A percentile compares a stretch with the other conserved stretches of the same genome.
Evolutionary conservation across 2,888 invertebrate genomes (phyloP).

Genomic region (Aspidiotus rigidus): DNA sequence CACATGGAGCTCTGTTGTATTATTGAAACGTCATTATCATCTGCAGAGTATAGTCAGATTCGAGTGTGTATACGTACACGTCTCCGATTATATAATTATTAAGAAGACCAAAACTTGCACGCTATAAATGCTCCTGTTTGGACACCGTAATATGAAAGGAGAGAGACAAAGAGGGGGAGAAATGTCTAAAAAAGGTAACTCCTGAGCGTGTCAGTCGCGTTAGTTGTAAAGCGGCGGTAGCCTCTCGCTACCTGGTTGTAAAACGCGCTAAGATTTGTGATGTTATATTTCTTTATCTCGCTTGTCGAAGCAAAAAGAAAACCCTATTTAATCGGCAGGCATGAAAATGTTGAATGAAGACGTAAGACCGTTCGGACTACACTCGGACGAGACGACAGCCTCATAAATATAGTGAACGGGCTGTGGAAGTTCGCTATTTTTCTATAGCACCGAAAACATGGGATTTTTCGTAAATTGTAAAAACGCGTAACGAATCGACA

Average conservation of each 20-base stretch:
- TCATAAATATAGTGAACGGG: too few species aligned
- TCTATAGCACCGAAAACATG: neutral
- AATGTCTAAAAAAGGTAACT: neutral
- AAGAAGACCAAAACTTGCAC: too few species aligned
- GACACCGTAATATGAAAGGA: neutral
- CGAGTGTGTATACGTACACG: too few species aligned
- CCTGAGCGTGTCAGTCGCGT: neutral
- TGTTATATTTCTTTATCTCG: slow-evolving; percentile 1
- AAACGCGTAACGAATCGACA: slow-evolving; percentile 21
- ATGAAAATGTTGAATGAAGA: slow-evolving; percentile 17
- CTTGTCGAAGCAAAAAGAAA: neutral
- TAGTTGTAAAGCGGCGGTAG: slow-evolving; percentile 20
- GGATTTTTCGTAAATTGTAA: slow-evolving; percentile 9
- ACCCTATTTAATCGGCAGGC: slow-evolving; percentile 15
- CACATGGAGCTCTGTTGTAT: too few species aligned
- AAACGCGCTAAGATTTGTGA: slow-evolving; percentile 9
- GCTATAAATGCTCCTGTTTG: neutral
- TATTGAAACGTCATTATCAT: too few species aligned
- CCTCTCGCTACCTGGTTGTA: slow-evolving; percentile 26
- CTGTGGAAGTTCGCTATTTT: too few species aligned
- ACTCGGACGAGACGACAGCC: neutral
- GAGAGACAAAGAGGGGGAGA: neutral
- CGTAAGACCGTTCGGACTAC: slow-evolving; percentile 5
- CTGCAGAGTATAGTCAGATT: too few species aligned
- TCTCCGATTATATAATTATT: too few species aligned